These are phyloP conservation scores for Sinella curviseta DNA, from an alignment of 1,140 invertebrate species.

Conservation along the genomic window DNA sequence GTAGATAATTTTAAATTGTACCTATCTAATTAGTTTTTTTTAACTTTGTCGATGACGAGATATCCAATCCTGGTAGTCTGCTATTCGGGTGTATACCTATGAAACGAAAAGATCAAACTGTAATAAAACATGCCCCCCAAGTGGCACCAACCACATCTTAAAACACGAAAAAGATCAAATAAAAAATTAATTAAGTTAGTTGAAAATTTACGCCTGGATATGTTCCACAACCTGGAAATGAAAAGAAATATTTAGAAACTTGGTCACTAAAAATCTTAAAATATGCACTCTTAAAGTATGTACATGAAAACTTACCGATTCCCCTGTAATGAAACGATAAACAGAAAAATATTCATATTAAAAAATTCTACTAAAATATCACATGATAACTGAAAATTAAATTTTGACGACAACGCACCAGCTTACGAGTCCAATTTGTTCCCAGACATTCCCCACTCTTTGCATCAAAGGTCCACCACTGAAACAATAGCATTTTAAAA, in stretches of 20 bases:
- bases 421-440: constrained; percentile 39
- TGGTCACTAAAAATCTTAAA: too few relatives aligned
- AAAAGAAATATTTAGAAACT: too few relatives aligned
- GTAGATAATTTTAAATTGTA: too few relatives aligned
- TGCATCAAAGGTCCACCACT: constrained; percentile 2
- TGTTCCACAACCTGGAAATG: too few relatives aligned
- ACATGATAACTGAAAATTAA: not conserved
- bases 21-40: too few relatives aligned
- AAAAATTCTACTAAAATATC: not conserved
- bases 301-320: too few relatives aligned
- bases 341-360: too few relatives aligned
- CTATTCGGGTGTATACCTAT: not conserved
- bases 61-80: constrained; percentile 19
- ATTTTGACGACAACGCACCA: constrained; percentile 17
- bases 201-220: too few relatives aligned
- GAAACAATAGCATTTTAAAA: not conserved
- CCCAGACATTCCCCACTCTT: not conserved
- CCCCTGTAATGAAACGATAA: too few relatives aligned
- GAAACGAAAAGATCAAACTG: too few relatives aligned
- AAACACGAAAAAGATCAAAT: not conserved
- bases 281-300: too few relatives aligned
- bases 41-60: not conserved
- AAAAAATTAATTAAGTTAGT: not conserved
- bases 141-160: not conserved
- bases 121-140: too few relatives aligned